Evolutionary conservation across 1,140 invertebrate genomes (phyloP).

Genomic region (Eulimnadia texana): DNA sequence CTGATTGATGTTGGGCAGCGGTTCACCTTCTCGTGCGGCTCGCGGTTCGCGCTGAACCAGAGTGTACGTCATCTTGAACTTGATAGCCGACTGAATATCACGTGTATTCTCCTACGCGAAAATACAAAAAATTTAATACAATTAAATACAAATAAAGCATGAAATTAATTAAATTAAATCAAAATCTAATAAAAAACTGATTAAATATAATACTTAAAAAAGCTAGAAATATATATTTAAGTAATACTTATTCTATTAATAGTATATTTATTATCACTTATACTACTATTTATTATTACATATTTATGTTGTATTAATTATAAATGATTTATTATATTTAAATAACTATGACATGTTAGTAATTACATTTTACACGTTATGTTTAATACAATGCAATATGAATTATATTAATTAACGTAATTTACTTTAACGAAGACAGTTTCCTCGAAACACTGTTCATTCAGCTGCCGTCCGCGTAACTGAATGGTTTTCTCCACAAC

Average conservation of each 20-base stretch:
- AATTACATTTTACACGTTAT: no score
- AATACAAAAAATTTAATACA: slow-evolving; percentile 3
- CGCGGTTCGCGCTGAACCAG: slow-evolving; percentile 51
- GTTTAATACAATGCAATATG: no score
- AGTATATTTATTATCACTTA: no score
- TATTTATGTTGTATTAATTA: no score
- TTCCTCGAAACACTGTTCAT: slow-evolving; percentile 52
- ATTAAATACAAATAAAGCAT: no score
- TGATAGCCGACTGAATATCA: slow-evolving; percentile 70
- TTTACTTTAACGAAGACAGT: slow-evolving; percentile 58
- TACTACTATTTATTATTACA: no score
- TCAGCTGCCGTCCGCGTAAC: slow-evolving; percentile 23
- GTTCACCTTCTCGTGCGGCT: slow-evolving; percentile 30
- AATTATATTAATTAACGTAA: background rate
- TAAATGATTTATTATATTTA: no score
- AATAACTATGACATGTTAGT: no score
- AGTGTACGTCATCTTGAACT: slow-evolving; percentile 69
- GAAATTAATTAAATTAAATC: no score
- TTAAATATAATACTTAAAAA: no score
- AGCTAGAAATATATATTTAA: no score
- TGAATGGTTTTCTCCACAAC: slow-evolving; percentile 28
- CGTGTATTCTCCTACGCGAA: slow-evolving; percentile 48
- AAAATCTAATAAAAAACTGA: slow-evolving; percentile 11
- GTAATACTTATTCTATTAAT: no score
- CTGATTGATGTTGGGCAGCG: slow-evolving; percentile 52